Percentiles rank a stretch among this genome's conserved stretches.
phyloP scores from a whole-genome alignment of 2,113 vertebrate genomes.

The Pseudopipra pipra region DNA sequence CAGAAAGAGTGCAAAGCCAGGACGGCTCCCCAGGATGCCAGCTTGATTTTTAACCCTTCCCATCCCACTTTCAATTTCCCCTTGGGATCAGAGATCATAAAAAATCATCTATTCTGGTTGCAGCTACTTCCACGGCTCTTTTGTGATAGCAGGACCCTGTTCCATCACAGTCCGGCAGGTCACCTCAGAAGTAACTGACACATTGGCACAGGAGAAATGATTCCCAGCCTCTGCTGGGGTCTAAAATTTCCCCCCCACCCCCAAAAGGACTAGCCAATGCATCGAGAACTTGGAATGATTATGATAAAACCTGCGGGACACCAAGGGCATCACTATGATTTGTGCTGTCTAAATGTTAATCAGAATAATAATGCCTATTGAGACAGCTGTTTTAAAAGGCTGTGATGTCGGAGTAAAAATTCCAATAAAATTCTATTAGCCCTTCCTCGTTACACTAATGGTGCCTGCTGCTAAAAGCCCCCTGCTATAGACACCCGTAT shows the following conservation, averaged over 20 bases:
- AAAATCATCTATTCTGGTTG: background rate
- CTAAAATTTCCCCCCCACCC: background rate
- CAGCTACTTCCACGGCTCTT: background rate
- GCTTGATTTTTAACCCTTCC: background rate
- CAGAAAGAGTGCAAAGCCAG: background rate
- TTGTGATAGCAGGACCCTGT: background rate
- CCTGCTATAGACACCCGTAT: slow-evolving; percentile 65
- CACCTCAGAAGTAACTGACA: background rate
- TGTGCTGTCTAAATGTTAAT: slow-evolving; percentile 72
- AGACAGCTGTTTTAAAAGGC: slow-evolving; percentile 72
- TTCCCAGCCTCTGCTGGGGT: background rate
- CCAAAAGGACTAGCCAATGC: background rate
- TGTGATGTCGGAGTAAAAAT: slow-evolving; percentile 62
- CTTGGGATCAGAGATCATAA: background rate
- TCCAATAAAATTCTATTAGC: slow-evolving; percentile 72
- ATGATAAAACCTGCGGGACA: slow-evolving; percentile 44
- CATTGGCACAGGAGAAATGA: background rate
- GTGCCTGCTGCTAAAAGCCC: slow-evolving; percentile 67
- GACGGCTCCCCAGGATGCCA: background rate
- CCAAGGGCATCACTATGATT: slow-evolving; percentile 62
- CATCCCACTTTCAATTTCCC: background rate
- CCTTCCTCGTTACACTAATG: slow-evolving; percentile 72
- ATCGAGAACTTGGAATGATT: background rate
- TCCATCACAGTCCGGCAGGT: background rate
- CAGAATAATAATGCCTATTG: slow-evolving; percentile 72